Evolutionary conservation across 2,888 invertebrate species (phyloP).

Genomic region (Parnassius orleans): DNA sequence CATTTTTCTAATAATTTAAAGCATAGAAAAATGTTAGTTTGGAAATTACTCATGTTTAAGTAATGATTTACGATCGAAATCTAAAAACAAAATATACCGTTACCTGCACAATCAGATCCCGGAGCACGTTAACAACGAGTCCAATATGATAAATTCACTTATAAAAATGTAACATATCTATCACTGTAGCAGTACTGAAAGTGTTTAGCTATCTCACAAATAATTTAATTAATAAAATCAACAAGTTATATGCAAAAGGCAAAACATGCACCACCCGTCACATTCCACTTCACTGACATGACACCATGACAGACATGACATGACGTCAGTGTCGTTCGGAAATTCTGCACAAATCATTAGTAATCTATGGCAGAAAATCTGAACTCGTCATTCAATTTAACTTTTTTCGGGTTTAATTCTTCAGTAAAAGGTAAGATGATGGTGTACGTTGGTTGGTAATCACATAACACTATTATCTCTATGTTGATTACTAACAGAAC

Average conservation of each 20-base stretch:
- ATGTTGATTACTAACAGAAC: too few species aligned
- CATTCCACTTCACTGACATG: conserved; percentile 55
- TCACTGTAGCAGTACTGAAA: conserved; percentile 34
- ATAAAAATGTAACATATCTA: conserved; percentile 33
- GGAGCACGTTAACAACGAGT: conserved; percentile 43
- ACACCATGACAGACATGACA: conserved; percentile 27
- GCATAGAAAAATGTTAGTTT: conserved; percentile 1
- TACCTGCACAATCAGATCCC: conserved; percentile 65
- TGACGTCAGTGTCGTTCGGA: conserved; percentile 39
- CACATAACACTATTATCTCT: too few species aligned
- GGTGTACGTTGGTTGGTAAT: too few species aligned
- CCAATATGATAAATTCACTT: conserved; percentile 50
- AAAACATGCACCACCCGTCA: conserved; percentile 70
- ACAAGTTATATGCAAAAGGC: conserved; percentile 71
- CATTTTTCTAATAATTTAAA: not conserved
- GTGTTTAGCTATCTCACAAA: conserved; percentile 54
- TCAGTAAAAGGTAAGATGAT: too few species aligned
- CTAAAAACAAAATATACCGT: conserved; percentile 75
- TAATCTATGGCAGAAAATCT: too few species aligned
- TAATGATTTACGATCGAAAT: conserved; percentile 56
- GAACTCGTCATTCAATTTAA: too few species aligned
- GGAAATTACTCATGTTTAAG: conserved; percentile 40
- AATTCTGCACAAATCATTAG: conserved; percentile 10
- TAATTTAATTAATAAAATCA: conserved; percentile 65
- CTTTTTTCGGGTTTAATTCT: too few species aligned